phyloP scores from a whole-genome alignment of 2,888 invertebrate genomes.

The Cataglyphis cursor region DNA sequence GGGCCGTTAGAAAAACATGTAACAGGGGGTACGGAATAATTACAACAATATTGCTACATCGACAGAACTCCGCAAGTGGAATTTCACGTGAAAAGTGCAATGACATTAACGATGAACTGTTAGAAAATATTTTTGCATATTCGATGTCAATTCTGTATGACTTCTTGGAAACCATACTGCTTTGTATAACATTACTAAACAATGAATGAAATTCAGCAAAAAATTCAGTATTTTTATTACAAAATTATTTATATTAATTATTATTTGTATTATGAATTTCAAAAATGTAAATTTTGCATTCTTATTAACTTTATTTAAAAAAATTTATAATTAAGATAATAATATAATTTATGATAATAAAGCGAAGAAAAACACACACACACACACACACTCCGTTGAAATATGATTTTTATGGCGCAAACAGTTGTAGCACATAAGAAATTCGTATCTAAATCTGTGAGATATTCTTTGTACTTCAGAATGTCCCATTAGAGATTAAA shows the following conservation, averaged over 20 bases:
- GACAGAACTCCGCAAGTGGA: neutral
- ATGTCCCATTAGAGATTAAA: constrained; percentile 33
- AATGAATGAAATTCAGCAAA: neutral
- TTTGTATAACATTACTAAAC: constrained; percentile 29
- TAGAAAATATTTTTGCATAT: constrained; percentile 45
- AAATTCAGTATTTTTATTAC: neutral
- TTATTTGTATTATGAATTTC: neutral
- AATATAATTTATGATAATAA: neutral
- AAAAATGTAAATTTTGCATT: neutral
- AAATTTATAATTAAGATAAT: too few species aligned
- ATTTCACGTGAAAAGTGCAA: constrained; percentile 42
- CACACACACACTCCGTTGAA: neutral
- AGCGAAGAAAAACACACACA: neutral
- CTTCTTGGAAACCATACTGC: constrained; percentile 52
- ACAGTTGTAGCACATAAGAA: neutral
- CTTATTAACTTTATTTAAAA: neutral
- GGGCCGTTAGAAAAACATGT: constrained; percentile 4
- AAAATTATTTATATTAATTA: constrained; percentile 9
- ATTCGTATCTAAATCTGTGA: neutral
- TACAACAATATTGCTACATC: neutral
- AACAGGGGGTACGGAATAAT: neutral
- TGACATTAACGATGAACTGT: constrained; percentile 59
- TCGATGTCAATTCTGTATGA: constrained; percentile 57
- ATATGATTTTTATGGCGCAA: neutral
- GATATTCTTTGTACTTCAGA: constrained; percentile 10